A percentile compares a stretch with the other conserved stretches of the same genome.
These are phyloP conservation scores for Pomacea maculata DNA, from an alignment of 1,140 invertebrate genomes.

Conservation along the genomic window DNA sequence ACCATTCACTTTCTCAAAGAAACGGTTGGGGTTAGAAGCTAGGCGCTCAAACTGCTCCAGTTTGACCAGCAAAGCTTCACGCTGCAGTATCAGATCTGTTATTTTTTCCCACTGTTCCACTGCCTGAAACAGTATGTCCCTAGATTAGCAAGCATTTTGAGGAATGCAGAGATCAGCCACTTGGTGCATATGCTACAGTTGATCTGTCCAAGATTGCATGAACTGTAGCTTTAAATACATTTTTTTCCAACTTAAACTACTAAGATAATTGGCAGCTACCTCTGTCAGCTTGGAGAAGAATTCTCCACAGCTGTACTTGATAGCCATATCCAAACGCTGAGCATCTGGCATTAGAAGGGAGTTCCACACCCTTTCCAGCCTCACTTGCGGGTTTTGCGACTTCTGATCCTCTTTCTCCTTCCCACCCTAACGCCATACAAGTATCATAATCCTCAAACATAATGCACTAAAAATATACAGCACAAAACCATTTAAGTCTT, in stretches of 20 bases:
- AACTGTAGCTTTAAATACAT: too few species aligned
- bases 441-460: too few species aligned
- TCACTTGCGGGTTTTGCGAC: constrained; percentile 50
- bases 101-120: constrained; percentile 62
- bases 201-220: too few species aligned
- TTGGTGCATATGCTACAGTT: too few species aligned
- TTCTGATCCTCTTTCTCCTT: constrained; percentile 23
- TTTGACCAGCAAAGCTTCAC: constrained; percentile 58
- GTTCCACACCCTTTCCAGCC: constrained; percentile 63
- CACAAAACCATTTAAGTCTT: not conserved
- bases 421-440: constrained; percentile 18
- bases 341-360: constrained; percentile 61
- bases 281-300: constrained; percentile 54
- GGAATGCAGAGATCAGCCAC: too few species aligned
- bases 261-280: constrained; percentile 24
- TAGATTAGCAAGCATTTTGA: not conserved
- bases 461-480: not conserved
- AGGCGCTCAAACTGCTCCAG: constrained; percentile 65
- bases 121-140: constrained; percentile 42
- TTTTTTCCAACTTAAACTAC: too few species aligned
- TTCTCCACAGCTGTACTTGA: constrained; percentile 64
- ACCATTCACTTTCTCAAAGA: constrained; percentile 60
- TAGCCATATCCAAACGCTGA: constrained; percentile 64
- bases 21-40: constrained; percentile 65
- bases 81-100: constrained; percentile 53